A percentile compares a stretch with the other conserved stretches of the same genome.
phyloP scores from a whole-genome alignment of 2,888 invertebrate species.

The Calephelis perditalis region DNA sequence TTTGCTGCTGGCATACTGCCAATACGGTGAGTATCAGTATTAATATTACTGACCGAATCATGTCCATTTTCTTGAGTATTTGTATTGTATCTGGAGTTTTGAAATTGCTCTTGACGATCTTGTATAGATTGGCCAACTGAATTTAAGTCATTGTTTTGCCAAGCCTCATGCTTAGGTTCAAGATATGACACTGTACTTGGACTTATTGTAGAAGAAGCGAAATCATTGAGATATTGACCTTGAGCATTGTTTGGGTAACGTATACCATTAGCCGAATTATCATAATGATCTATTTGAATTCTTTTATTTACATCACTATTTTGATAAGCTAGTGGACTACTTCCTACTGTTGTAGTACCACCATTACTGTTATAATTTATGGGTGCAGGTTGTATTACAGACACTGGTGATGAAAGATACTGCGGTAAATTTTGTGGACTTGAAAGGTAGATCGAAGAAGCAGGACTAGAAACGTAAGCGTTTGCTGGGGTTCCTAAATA shows the following conservation, averaged over 20 bases:
- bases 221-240: constrained; percentile 56
- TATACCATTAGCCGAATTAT: constrained; percentile 61
- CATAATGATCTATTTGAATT: constrained; percentile 64
- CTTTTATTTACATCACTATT: constrained; percentile 50
- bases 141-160: constrained; percentile 49
- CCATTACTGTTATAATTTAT: constrained; percentile 50
- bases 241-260: constrained; percentile 52
- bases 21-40: constrained; percentile 56
- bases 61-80: constrained; percentile 46
- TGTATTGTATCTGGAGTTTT: constrained; percentile 44
- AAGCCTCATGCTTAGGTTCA: constrained; percentile 47
- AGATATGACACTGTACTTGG: constrained; percentile 52
- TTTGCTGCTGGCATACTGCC: constrained; percentile 57
- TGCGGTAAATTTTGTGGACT: constrained; percentile 57
- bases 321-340: constrained; percentile 45
- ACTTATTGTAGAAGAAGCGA: constrained; percentile 48
- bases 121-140: constrained; percentile 53
- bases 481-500: constrained; percentile 55
- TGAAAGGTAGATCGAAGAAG: constrained; percentile 54
- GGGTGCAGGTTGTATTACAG: constrained; percentile 53
- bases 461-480: constrained; percentile 61
- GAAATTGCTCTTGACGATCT: constrained; percentile 49
- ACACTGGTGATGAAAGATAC: constrained; percentile 61
- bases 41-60: constrained; percentile 41
- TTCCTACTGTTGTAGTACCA: constrained; percentile 46